Percentiles rank a stretch among this genome's conserved stretches.
Conservation (phyloP, 2,888 invertebrate genomes). For the Cheilosia vulpina region DNA sequence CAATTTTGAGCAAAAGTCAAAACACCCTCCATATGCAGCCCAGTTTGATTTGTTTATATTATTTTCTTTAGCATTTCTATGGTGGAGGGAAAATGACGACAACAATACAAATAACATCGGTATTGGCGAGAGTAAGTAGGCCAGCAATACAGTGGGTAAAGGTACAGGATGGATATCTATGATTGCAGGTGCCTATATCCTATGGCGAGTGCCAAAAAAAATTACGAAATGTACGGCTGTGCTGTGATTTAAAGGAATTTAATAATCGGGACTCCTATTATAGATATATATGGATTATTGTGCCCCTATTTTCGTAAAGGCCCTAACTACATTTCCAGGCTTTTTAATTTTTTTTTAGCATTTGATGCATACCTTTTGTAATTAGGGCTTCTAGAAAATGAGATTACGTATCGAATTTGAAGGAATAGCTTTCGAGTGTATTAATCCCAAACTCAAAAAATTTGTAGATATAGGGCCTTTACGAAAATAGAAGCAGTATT, state of each 20-base stretch:
- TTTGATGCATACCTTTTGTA: too few relatives aligned
- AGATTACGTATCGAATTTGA: too few relatives aligned
- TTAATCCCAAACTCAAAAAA: too few relatives aligned
- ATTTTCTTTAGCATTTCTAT: constrained; percentile 13
- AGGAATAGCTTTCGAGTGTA: too few relatives aligned
- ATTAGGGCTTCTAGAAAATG: too few relatives aligned
- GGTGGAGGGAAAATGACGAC: constrained; percentile 2
- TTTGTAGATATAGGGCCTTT: too few relatives aligned
- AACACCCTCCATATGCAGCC: constrained; percentile 3
- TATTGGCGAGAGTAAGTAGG: constrained; percentile 27
- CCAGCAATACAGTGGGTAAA: constrained; percentile 12
- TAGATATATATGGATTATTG: too few relatives aligned
- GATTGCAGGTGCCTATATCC: background rate
- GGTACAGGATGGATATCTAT: background rate
- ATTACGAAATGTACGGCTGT: background rate
- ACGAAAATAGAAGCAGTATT: too few relatives aligned
- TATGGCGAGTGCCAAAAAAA: background rate
- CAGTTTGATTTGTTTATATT: constrained; percentile 39
- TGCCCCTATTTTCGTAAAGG: too few relatives aligned
- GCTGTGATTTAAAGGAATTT: constrained; percentile 8
- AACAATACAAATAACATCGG: background rate
- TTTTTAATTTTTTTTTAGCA: too few relatives aligned
- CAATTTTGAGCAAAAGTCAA: constrained; percentile 24
- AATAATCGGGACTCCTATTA: background rate
- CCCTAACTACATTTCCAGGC: too few relatives aligned